These are phyloP conservation scores for Drosophila saltans DNA, from an alignment of 1,140 invertebrate genomes.

Conservation along the genomic window DNA sequence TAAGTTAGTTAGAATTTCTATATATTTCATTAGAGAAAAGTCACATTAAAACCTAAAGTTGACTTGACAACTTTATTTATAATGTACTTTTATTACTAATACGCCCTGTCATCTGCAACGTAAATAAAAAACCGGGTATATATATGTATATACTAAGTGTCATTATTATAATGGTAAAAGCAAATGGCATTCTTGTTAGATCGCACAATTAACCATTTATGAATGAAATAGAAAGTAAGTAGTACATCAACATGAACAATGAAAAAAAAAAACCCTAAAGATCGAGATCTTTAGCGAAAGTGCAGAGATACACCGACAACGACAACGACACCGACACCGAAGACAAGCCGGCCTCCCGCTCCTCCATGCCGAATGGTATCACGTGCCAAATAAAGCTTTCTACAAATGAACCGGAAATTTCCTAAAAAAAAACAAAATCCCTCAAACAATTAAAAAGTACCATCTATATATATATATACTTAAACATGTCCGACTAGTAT, in stretches of 20 bases:
- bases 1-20: too few species aligned
- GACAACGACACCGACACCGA: too few species aligned
- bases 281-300: slow-evolving; percentile 71
- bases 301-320: not conserved
- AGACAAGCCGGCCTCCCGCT: slow-evolving; percentile 5
- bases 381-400: slow-evolving; percentile 36
- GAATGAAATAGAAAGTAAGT: slow-evolving; percentile 78
- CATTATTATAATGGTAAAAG: slow-evolving; percentile 37
- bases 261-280: slow-evolving; percentile 34
- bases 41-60: too few species aligned
- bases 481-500: slow-evolving; percentile 23
- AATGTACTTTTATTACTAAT: too few species aligned
- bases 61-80: too few species aligned
- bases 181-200: slow-evolving; percentile 45
- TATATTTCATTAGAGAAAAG: too few species aligned
- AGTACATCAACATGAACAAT: slow-evolving; percentile 40
- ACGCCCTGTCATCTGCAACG: too few species aligned
- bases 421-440: slow-evolving; percentile 18
- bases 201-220: slow-evolving; percentile 49
- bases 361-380: not conserved
- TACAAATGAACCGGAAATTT: slow-evolving; percentile 67
- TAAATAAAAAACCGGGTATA: too few species aligned
- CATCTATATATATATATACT: slow-evolving; percentile 10
- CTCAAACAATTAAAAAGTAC: not conserved
- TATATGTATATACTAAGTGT: not conserved